A percentile compares a stretch with the other conserved stretches of the same genome.
phyloP scores from a whole-genome alignment of 2,113 vertebrate species.

The Bubo scandiacus region DNA sequence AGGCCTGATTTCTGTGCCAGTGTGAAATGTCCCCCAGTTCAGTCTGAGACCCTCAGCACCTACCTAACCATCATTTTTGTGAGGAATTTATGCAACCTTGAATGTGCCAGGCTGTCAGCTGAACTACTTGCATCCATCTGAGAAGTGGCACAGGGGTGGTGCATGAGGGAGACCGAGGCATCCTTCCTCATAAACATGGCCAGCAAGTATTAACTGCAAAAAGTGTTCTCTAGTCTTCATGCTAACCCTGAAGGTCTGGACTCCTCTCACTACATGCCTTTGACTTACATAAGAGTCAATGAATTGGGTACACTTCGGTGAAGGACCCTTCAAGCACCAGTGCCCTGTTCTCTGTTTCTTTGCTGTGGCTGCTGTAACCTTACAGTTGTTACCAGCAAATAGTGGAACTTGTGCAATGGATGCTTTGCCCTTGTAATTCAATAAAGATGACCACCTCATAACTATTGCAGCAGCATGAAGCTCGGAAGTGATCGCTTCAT shows the following conservation, averaged over 20 bases:
- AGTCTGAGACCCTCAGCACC: not conserved
- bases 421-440: not conserved
- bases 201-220: not conserved
- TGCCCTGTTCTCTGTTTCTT: not conserved
- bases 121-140: not conserved
- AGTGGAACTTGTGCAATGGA: not conserved
- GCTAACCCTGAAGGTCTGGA: not conserved
- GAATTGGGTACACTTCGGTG: not conserved
- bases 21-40: not conserved
- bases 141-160: not conserved
- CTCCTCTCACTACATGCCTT: not conserved
- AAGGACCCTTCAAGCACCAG: not conserved
- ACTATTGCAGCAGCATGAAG: not conserved
- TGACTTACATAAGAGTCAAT: not conserved
- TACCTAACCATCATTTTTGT: not conserved
- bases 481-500: not conserved
- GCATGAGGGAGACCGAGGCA: accelerated
- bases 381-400: not conserved
- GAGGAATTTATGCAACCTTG: not conserved
- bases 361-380: not conserved
- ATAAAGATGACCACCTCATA: not conserved
- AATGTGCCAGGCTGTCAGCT: not conserved
- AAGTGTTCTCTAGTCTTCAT: not conserved
- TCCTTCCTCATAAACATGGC: not conserved
- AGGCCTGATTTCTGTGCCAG: not conserved